Base-by-base conservation (phyloP, 2,888 invertebrate genomes). In the Antitype chi region DNA sequence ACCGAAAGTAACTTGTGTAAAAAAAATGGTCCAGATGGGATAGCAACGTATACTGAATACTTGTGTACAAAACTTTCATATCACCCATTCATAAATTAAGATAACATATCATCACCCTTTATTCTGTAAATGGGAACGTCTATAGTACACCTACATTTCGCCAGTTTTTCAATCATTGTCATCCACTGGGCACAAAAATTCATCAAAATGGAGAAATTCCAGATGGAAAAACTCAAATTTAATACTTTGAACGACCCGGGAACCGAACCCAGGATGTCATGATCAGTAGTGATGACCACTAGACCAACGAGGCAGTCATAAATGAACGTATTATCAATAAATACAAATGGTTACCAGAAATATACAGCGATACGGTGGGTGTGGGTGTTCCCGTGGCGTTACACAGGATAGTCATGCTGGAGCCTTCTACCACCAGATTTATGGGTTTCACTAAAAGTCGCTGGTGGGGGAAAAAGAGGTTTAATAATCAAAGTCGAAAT, bases 361-460 rank as follows among this genome's bases (percentile, higher is more conserved):
- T 98, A 92, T 98, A 98, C 0, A 99, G 94, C 0, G 98, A 98
- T 74, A 98, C 98, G 3, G 98, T 98, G 0, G 99, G 99, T 80
- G 98, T 98, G 0, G 99, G 99, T 47, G 98, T 98, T 15, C 98
- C 98, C 97, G 98, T 97, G 0, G 98, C 98, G 74, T 98, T 98
- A 90, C 98, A 98, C 4, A 98, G 97, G 77, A 99, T 98, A 0
- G 98, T 98, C 98, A 99, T 98, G 82, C 98, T 98, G 88, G 98
- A 98, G 0, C 98, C 98, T 94, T 99, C 98, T 75, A 98, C 97
- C 60, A 98, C 98, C 86, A 98, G 96, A 94, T 98, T 98, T 70
- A 98, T 98, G 0, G 98, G 98, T 92, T 98, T 98, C 63, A 99
- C 98, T 0, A 98, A 98, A 0, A 98, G 98, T 0, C 98, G 98